Conservation (phyloP, 2,113 vertebrate species). For the Chaetops frenatus region DNA sequence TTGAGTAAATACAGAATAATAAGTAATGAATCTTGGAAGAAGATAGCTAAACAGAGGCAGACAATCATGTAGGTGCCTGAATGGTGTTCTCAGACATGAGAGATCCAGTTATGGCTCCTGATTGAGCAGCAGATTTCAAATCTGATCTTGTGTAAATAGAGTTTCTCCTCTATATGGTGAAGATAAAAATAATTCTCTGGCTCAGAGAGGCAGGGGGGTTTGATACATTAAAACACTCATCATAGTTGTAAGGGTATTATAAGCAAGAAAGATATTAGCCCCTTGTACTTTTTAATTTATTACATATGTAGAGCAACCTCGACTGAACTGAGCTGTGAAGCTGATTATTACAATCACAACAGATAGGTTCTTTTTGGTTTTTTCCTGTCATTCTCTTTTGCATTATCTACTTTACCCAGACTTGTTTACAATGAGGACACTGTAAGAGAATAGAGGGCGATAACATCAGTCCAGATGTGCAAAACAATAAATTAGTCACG, state of each 20-base stretch:
- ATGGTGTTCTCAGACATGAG: neutral
- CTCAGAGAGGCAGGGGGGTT: neutral
- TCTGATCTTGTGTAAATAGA: neutral
- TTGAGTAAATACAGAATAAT: neutral
- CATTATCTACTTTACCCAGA: neutral
- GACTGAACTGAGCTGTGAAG: neutral
- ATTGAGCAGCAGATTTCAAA: neutral
- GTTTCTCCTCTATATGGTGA: neutral
- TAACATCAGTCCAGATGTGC: neutral
- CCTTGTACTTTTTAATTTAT: neutral
- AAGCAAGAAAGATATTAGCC: neutral
- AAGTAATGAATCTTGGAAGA: neutral
- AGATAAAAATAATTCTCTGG: neutral
- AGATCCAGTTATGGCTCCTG: neutral
- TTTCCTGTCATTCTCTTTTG: neutral
- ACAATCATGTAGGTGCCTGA: neutral
- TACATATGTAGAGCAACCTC: neutral
- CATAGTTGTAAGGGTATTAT: neutral
- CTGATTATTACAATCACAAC: neutral
- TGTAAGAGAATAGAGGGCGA: neutral
- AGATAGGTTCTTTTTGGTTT: neutral
- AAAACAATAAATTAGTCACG: conserved; percentile 29
- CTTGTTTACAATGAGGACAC: neutral
- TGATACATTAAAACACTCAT: neutral
- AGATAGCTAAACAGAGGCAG: neutral